Evolutionary conservation across 30 jellyfish, hydroid and myxozoan genomes (phyloP).

Genomic region (Catostylus mosaicus): DNA sequence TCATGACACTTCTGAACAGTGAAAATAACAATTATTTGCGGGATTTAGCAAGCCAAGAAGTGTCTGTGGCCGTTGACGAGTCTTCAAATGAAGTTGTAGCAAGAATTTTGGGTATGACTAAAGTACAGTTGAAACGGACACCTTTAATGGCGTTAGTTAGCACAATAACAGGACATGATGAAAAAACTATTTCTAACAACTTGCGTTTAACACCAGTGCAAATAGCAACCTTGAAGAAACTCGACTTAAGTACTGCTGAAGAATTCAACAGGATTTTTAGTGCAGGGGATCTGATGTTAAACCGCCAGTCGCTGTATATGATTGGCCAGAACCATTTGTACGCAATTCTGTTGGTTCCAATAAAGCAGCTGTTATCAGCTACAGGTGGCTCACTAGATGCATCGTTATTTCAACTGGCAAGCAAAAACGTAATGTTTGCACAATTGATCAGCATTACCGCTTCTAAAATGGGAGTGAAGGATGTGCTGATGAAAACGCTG

Average conservation of each 20-base stretch:
- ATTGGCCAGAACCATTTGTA: not conserved
- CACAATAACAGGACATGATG: constrained; percentile 8
- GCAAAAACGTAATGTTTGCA: not conserved
- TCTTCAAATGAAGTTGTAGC: constrained; percentile 12
- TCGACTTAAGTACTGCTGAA: constrained; percentile 9
- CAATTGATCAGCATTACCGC: constrained; percentile 1
- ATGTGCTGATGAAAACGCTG: not conserved
- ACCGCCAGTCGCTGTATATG: not conserved
- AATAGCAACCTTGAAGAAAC: not conserved
- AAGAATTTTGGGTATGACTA: constrained; percentile 9
- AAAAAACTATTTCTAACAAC: not conserved
- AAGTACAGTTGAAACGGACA: constrained; percentile 2
- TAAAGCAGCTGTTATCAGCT: not conserved
- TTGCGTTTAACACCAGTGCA: not conserved
- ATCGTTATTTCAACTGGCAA: not conserved
- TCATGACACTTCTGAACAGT: not conserved
- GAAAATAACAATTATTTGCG: not conserved
- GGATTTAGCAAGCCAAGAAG: not conserved
- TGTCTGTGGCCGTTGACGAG: not conserved
- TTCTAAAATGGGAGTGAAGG: not conserved
- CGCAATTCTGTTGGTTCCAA: not conserved
- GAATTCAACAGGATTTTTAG: not conserved
- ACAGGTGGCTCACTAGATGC: not conserved
- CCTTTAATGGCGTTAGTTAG: constrained; percentile 13
- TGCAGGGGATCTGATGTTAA: not conserved